Conservation (phyloP, 2,113 vertebrate species). For the Hoplias malabaricus region DNA sequence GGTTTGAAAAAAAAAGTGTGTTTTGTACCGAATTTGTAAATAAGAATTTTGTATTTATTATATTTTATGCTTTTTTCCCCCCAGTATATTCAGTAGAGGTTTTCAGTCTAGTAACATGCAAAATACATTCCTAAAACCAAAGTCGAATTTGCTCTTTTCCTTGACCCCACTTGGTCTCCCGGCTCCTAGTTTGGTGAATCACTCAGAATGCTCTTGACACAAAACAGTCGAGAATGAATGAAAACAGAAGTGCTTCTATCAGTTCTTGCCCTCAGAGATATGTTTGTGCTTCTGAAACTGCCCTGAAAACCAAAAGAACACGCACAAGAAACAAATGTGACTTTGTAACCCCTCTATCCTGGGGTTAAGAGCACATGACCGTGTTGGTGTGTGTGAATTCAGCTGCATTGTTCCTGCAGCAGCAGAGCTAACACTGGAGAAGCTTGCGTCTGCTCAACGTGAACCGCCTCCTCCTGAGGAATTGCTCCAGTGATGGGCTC, state of each 20-base stretch:
- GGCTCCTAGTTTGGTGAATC: no score
- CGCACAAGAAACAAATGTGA: neutral
- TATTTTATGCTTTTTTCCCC: no score
- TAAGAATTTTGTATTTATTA: no score
- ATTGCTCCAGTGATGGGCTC: constrained; percentile 64
- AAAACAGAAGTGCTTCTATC: neutral
- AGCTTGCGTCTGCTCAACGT: neutral
- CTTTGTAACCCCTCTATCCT: neutral
- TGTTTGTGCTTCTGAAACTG: neutral
- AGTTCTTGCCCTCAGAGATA: neutral
- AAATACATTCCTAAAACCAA: no score
- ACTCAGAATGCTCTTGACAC: no score
- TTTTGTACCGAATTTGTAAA: no score
- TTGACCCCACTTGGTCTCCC: no score
- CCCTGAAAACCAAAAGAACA: neutral
- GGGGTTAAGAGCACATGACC: neutral
- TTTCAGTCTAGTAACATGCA: no score
- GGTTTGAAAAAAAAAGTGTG: no score
- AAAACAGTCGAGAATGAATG: no score
- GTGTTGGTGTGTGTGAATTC: constrained; percentile 7
- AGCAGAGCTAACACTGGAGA: neutral
- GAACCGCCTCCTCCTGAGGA: constrained; percentile 52
- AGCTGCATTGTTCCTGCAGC: neutral
- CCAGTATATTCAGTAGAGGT: no score
- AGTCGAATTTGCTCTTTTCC: no score